phyloP scores from a whole-genome alignment of 2,797 vertebrate genomes.

The Rhinella marina region DNA sequence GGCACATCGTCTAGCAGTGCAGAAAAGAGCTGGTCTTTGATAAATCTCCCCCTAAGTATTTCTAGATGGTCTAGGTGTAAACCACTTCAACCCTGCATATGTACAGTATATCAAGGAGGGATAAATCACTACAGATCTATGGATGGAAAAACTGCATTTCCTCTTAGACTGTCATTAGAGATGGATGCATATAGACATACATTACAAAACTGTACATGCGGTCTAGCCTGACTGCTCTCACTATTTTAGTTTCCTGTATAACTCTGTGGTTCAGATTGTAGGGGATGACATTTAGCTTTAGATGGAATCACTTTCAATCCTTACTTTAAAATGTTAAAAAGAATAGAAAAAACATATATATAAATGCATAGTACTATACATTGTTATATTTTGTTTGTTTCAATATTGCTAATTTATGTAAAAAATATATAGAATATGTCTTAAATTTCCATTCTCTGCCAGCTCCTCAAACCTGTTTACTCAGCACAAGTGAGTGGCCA shows the following conservation, averaged over 20 bases:
- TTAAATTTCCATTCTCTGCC: neutral
- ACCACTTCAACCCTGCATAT: neutral
- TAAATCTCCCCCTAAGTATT: neutral
- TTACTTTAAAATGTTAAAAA: too few relatives aligned
- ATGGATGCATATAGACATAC: neutral
- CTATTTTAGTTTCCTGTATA: neutral
- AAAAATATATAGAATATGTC: neutral
- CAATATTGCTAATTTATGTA: neutral
- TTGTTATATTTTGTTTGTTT: neutral
- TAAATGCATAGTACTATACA: neutral
- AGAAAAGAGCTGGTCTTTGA: neutral
- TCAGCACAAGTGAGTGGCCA: neutral
- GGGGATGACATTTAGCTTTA: neutral
- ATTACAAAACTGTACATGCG: neutral
- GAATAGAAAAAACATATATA: neutral
- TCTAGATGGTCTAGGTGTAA: neutral
- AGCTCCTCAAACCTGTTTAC: neutral
- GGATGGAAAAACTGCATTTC: neutral
- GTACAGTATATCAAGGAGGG: neutral
- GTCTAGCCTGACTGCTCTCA: neutral
- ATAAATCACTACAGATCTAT: neutral
- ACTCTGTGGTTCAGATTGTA: neutral
- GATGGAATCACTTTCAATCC: too few relatives aligned
- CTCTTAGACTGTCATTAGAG: neutral
- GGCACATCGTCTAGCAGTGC: neutral